Conservation (phyloP, 2,888 invertebrate genomes). For the Epicampocera succincta region DNA sequence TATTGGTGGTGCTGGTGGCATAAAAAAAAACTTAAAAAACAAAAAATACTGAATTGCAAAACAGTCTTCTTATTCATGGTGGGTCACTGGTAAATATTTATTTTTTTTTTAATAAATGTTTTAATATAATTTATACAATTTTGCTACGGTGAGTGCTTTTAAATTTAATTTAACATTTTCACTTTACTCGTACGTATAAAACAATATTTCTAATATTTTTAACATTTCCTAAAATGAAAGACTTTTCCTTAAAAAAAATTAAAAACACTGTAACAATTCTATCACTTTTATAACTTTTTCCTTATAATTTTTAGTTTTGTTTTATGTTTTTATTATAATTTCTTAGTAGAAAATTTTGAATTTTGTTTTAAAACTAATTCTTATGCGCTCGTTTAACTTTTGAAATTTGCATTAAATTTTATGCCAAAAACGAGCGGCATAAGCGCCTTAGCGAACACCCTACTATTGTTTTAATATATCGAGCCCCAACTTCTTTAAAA, state of each 20-base stretch:
- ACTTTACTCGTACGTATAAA: constrained; percentile 24
- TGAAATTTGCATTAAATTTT: too few relatives aligned
- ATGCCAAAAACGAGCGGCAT: too few relatives aligned
- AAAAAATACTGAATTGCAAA: constrained; percentile 73
- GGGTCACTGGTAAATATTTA: constrained; percentile 79
- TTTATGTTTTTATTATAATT: constrained; percentile 39
- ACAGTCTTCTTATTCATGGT: constrained; percentile 77
- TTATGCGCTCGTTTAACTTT: too few relatives aligned
- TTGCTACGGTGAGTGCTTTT: constrained; percentile 81
- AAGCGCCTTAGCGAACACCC: too few relatives aligned
- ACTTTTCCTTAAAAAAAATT: constrained; percentile 1
- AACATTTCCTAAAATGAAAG: constrained; percentile 28
- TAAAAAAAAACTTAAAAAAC: constrained; percentile 64
- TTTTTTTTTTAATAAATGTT: constrained; percentile 74
- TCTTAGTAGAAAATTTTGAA: constrained; percentile 11
- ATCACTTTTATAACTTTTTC: constrained; percentile 3
- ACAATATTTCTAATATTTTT: constrained; percentile 28
- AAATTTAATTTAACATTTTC: constrained; percentile 61
- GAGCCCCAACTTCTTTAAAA: too few relatives aligned
- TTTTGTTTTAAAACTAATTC: background rate
- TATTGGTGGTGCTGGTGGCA: constrained; percentile 78
- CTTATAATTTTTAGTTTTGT: constrained; percentile 29
- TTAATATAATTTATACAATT: constrained; percentile 74
- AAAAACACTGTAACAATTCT: constrained; percentile 33
- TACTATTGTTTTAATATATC: too few relatives aligned